Conservation (phyloP, 1,140 invertebrate genomes). For the Littorina saxatilis region DNA sequence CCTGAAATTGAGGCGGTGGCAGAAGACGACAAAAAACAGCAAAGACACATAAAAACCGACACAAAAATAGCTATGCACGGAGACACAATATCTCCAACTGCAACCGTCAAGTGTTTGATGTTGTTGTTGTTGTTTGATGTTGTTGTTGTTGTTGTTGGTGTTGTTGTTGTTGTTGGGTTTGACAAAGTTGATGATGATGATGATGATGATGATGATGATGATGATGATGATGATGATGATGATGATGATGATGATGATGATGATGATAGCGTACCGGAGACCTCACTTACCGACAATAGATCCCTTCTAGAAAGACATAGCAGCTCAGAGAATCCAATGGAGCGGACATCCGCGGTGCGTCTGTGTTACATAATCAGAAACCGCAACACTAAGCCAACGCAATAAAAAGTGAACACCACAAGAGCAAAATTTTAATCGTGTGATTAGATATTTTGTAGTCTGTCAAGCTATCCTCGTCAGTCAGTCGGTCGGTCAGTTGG, state of each 20-base stretch:
- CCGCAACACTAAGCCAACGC: background rate
- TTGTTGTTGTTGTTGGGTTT: too few species aligned
- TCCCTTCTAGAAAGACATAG: slow-evolving; percentile 95
- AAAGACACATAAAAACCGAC: too few species aligned
- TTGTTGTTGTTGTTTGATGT: too few species aligned
- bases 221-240: background rate
- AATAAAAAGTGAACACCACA: background rate
- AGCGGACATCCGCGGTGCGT: slow-evolving; percentile 94
- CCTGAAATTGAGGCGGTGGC: too few species aligned
- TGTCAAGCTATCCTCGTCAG: too few species aligned
- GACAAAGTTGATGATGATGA: background rate
- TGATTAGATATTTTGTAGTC: too few species aligned
- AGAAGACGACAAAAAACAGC: background rate
- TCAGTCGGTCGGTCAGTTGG: too few species aligned
- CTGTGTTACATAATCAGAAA: slow-evolving; percentile 76
- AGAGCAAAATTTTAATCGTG: too few species aligned
- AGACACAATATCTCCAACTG: background rate
- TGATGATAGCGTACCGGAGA: too few species aligned
- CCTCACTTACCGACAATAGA: slow-evolving; percentile 92
- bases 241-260: too few species aligned
- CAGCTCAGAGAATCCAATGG: slow-evolving; percentile 95
- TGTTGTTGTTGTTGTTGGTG: too few species aligned
- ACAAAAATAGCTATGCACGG: background rate
- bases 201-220: background rate
- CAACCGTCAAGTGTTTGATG: background rate